Evolutionary conservation across 1,140 invertebrate genomes (phyloP), one percentile per base, ranked within the genome.

Genomic region (Ditylenchus dipsaci): DNA sequence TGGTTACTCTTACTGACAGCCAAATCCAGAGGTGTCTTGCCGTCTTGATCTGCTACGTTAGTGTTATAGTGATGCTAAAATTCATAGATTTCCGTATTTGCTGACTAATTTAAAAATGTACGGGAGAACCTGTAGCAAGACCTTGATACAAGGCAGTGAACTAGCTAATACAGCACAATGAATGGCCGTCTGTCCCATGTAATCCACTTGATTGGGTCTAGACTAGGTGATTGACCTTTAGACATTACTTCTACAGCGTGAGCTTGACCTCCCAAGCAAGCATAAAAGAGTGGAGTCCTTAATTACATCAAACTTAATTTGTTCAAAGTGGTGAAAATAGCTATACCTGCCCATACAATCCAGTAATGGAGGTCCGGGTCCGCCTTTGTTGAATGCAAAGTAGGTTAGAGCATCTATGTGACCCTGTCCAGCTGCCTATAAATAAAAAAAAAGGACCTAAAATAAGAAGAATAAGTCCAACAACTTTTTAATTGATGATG

Each of bases 121-220:
- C n/a, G n/a, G n/a, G n/a, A 26, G 11, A 5, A 61, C 27, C 30
- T 76, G 57, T 23, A 75, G 29, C 23, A 75, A 42, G 11, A 43
- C 29, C 23, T 56, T 65, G n/a, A 78, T 70, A 65, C 74, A 75
- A 49, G 58, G 26, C 21, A 64, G 21, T 0, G 74, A 75, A 9
- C 76, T 71, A 19, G 74, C 69, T 29, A 75, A 63, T 43, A 71
- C 74, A 21, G 74, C 72, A 65, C 74, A 75, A 63, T 75, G 74
- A 8, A 75, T 58, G 1, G 76, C 43, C 3, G 73, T 75, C 26
- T 66, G 63, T 23, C 63, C 61, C 15, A 75, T 19, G 19, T 47
- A 33, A 49, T 74, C 73, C 33, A 38, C 58, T 30, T 76, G 68
- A 23, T 61, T 43, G 1, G 23, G 19, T 76, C 60, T 17, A 63